Base-by-base conservation (phyloP, 35 echinoderm and acorn worm genomes). In the Nesometra sesokonis region DNA sequence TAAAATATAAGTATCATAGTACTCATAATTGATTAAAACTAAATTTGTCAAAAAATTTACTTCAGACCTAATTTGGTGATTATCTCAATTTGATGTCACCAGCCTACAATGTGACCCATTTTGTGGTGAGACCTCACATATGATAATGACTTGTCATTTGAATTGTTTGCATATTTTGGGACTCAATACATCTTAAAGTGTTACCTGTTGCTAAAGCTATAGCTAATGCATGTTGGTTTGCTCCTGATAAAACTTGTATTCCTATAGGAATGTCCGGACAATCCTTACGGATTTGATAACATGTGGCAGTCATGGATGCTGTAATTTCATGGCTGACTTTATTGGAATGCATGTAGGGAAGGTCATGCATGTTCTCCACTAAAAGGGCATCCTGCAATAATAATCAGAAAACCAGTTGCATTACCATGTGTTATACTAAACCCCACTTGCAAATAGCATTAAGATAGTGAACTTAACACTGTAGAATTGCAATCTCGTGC, bases 311-410 rank as follows among this genome's bases (percentile, higher is more conserved):
- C 96, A 99, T 99, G 0, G 85, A 86, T 36, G 96, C 90, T 2
- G 93, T 94, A 47, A 99, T 57, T 34, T 99, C 96, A 80, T 93
- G 88, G 27, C 96, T 93, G 11, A 99, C 77, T 15, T 85, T 32
- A 29, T 92, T 31, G 39, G 93, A 83, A 31, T 86, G 92, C 32
- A 99, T 46, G 83, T 99, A 99, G 0, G 96, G 96, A 31, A 94
- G 32, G 37, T 99, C 96, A 84, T 99, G 96, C 96, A 99, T 99
- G 78, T 99, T 99, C 80, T 99, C 96, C 31, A 99, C 34, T 80
- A 99, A 92, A 17, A 99, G 86, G 4, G 76, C 92, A 92, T 94
- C 90, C 95, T 97, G 81, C 80, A 37, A 77, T 36, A 32, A 32
- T 17, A 86, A 78, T 32, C 9, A 46, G 11, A 80, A 87, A 37